These are phyloP conservation scores for Chironomus riparius DNA, from an alignment of 2,888 invertebrate genomes.

Conservation along the genomic window DNA sequence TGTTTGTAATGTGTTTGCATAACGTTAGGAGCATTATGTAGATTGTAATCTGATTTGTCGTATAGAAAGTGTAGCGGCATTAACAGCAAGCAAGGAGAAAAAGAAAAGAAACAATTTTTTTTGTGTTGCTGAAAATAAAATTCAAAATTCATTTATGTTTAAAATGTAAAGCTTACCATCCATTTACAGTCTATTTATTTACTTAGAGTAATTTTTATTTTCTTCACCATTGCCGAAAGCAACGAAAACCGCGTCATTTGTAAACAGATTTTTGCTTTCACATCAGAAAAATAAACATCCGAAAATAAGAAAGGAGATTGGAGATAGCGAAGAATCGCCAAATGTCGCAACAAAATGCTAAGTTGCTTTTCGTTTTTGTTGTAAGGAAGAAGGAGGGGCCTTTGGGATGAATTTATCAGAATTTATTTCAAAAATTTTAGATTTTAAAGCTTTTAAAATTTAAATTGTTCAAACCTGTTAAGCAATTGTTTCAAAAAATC, in stretches of 20 bases:
- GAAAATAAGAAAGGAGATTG: too few species aligned
- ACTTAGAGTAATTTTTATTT: not conserved
- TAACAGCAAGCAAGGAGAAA: not conserved
- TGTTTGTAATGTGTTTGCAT: constrained; percentile 16
- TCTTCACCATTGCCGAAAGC: too few species aligned
- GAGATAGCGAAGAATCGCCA: not conserved
- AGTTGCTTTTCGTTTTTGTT: not conserved
- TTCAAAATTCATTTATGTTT: constrained; percentile 13
- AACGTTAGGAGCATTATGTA: not conserved
- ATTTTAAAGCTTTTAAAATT: too few species aligned
- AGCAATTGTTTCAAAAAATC: too few species aligned
- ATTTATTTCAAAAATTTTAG: too few species aligned
- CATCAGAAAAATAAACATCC: not conserved
- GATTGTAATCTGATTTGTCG: constrained; percentile 18
- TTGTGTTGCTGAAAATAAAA: too few species aligned
- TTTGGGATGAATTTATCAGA: too few species aligned
- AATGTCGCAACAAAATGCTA: not conserved
- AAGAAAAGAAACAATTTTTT: not conserved
- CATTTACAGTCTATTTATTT: not conserved
- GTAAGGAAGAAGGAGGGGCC: too few species aligned
- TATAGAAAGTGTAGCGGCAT: not conserved
- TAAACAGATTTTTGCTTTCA: not conserved
- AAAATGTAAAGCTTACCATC: not conserved
- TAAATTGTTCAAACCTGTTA: too few species aligned
- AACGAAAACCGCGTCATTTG: not conserved